A percentile compares a stretch with the other conserved stretches of the same genome.
Conservation (phyloP, 2,797 vertebrate species). For the Melopsittacus undulatus region DNA sequence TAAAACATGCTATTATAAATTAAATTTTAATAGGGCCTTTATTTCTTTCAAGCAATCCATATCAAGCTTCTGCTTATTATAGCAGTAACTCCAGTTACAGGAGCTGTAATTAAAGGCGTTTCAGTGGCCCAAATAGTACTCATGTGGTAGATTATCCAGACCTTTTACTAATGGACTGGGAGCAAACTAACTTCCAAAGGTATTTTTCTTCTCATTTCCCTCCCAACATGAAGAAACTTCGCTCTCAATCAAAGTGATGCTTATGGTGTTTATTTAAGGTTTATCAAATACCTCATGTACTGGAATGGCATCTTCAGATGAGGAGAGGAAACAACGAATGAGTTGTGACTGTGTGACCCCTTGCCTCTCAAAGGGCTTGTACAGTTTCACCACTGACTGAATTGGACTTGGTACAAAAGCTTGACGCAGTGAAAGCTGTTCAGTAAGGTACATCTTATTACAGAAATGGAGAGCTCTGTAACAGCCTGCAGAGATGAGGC, state of each 20-base stretch:
- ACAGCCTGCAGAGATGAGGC: background rate
- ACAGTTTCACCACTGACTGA: background rate
- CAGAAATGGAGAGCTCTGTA: background rate
- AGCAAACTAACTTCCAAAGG: background rate
- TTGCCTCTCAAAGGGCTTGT: background rate
- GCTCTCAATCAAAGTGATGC: background rate
- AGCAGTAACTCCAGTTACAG: background rate
- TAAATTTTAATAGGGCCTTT: constrained; percentile 16
- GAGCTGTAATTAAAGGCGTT: constrained; percentile 36
- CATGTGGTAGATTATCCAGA: background rate
- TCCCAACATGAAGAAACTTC: background rate
- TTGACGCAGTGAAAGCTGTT: background rate
- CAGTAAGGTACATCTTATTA: background rate
- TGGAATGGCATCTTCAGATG: background rate
- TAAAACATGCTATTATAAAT: background rate
- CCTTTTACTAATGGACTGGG: background rate
- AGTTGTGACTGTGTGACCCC: background rate
- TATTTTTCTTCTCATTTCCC: background rate
- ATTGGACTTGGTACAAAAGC: background rate
- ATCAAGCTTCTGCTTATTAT: constrained; percentile 12
- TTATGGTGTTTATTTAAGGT: background rate
- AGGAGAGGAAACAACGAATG: background rate
- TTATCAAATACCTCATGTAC: background rate
- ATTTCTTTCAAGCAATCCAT: constrained; percentile 18
- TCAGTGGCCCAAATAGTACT: background rate